Percentiles rank a stretch among this genome's conserved stretches.
Conservation (phyloP, 1,140 invertebrate genomes). For the Drosophila lacteicornis region DNA sequence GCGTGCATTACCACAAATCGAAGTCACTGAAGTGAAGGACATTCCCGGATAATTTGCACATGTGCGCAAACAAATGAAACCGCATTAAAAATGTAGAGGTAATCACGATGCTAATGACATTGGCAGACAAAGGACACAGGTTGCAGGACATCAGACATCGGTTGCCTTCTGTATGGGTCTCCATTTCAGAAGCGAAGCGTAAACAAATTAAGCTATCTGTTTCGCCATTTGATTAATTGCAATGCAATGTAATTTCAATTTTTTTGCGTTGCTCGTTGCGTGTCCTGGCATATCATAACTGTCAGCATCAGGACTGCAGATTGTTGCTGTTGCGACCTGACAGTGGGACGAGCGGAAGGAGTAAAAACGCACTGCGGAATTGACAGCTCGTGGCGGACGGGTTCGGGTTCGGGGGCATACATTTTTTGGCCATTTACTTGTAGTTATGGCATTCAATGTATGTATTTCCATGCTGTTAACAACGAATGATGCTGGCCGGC, state of each 20-base stretch:
- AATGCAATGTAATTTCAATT: conserved; percentile 56
- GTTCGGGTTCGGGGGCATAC: neutral
- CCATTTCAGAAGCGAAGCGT: conserved; percentile 26
- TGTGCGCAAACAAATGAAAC: conserved; percentile 66
- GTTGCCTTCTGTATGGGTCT: conserved; percentile 7
- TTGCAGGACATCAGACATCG: conserved; percentile 1
- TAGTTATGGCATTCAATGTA: conserved; percentile 71
- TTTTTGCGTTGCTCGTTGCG: conserved; percentile 5
- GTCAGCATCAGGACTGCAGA: conserved; percentile 58
- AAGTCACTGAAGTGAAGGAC: conserved; percentile 12
- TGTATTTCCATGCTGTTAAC: conserved; percentile 59
- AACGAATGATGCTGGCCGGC: conserved; percentile 28
- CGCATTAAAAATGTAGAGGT: conserved; percentile 67
- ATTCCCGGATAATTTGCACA: conserved; percentile 48
- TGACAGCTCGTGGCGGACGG: conserved; percentile 36
- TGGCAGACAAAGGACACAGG: conserved; percentile 19
- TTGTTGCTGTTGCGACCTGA: conserved; percentile 42
- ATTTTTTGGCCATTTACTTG: conserved; percentile 57
- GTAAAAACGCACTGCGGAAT: conserved; percentile 39
- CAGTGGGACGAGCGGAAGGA: conserved; percentile 1
- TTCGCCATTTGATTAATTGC: conserved; percentile 73
- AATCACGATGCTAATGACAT: conserved; percentile 60
- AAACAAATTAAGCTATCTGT: conserved; percentile 70
- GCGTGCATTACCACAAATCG: conserved; percentile 20
- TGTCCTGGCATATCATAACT: conserved; percentile 54